These are phyloP conservation scores for Cryptoprocta ferox DNA, from an alignment of 2,797 vertebrate genomes.

Conservation along the genomic window DNA sequence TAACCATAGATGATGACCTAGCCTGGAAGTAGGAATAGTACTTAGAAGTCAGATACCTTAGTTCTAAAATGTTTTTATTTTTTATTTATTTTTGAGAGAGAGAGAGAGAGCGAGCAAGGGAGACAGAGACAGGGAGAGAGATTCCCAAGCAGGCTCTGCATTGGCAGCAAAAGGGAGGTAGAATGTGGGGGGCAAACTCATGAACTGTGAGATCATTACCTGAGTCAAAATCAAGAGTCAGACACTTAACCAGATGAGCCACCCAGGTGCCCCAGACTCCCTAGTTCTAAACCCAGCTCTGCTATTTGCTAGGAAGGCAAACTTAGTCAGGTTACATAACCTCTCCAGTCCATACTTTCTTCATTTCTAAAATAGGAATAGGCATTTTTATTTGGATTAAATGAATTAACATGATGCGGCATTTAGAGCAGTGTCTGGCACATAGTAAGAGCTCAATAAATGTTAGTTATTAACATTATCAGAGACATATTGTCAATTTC, in stretches of 20 bases:
- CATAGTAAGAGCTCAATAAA: conserved; percentile 63
- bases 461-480: conserved; percentile 43
- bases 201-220: too few relatives aligned
- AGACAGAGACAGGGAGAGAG: too few relatives aligned
- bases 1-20: neutral
- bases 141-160: too few relatives aligned
- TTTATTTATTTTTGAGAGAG: too few relatives aligned
- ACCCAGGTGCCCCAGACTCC: neutral
- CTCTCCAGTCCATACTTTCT: neutral
- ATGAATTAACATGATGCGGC: neutral
- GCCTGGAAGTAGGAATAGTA: neutral
- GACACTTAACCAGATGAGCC: too few relatives aligned
- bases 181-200: too few relatives aligned
- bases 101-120: too few relatives aligned
- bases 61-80: too few relatives aligned
- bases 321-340: neutral
- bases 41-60: neutral
- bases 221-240: too few relatives aligned
- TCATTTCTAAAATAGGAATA: neutral
- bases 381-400: neutral
- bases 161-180: too few relatives aligned
- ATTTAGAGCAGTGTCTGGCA: conserved; percentile 61
- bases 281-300: neutral
- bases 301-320: neutral
- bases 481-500: conserved; percentile 64